Base-by-base conservation (phyloP, 2,113 vertebrate species). In the Cottus gobio region DNA sequence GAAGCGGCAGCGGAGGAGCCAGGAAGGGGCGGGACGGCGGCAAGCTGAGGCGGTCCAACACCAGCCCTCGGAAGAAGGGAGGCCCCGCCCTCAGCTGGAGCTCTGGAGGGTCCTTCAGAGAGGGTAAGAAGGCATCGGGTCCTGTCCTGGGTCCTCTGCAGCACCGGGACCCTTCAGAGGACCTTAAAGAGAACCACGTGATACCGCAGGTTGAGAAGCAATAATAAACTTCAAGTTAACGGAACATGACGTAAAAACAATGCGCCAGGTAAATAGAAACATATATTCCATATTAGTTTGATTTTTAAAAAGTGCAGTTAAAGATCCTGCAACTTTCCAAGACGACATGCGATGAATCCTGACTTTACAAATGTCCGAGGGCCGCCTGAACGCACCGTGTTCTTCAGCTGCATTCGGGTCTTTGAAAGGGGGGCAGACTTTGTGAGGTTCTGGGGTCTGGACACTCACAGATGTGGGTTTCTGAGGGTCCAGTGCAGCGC, bases 21-120 rank as follows among this genome's bases (percentile, higher is more conserved):
- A 96, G 96, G 83, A 97, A 96, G 86, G 96, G 94, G 66, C 93
- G 94, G 18, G 96, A 97, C 67, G 88, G 89, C 50, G 76, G 91
- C 72, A 94, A 95, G 77, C 95, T 98, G 97, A 97, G 96, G 89
- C 96, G 96, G 89, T 97, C 96, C 90, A 98, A 95, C 93, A 99
- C 97, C 79, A 96, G 96, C 87, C 97, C 97, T 37, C 93, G 96
- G 9, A 99, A 97, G 91, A 99, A 96, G 83, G 93, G 95, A 44
- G 82, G 92, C 78, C 86, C 92, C 2, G 76, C 94, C 50, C 85
- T 92, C 9, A 81, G 85, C 31, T 97, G 96, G 96, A 95, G 79
- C 75, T 71, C 91, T 50, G 46, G 95, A 79, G 84, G 90, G 2
- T 92, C 92, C 24, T 87, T 94, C 24, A 89, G 91, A 88, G 93